Evolutionary conservation across 92 coral and sea anemone species (phyloP).

Genomic region (Actinostola sp.): DNA sequence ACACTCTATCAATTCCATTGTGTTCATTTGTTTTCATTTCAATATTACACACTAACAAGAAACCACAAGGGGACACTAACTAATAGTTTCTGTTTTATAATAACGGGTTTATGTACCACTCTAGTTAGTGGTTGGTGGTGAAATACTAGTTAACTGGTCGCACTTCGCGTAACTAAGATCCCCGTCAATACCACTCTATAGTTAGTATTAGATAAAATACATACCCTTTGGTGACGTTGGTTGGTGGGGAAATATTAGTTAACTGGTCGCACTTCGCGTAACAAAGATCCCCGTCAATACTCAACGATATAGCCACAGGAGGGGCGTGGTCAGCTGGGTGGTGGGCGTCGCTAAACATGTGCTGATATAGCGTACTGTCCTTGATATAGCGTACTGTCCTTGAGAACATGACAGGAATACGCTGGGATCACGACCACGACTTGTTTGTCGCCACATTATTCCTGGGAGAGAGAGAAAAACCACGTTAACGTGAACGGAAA

Average conservation of each 20-base stretch:
- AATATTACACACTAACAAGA: too few relatives aligned
- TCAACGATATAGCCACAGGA: conserved; percentile 83
- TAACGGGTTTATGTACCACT: too few relatives aligned
- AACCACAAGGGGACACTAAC: too few relatives aligned
- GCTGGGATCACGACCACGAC: conserved; percentile 81
- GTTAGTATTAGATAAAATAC: too few relatives aligned
- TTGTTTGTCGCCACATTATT: conserved; percentile 80
- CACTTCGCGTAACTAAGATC: conserved; percentile 88
- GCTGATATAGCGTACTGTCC: conserved; percentile 86
- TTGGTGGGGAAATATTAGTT: conserved; percentile 35
- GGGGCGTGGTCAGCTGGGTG: conserved; percentile 96
- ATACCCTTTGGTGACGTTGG: conserved; percentile 1
- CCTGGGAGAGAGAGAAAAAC: conserved; percentile 43
- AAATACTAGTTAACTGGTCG: conserved; percentile 63
- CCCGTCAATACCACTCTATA: conserved; percentile 54
- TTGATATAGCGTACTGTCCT: too few relatives aligned
- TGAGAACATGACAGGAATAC: conserved; percentile 88
- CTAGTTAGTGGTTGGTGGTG: too few relatives aligned
- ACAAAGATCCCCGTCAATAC: conserved; percentile 83
- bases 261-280: conserved; percentile 86
- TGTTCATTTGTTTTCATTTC: too few relatives aligned
- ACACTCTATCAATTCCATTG: too few relatives aligned
- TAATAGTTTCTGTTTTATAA: too few relatives aligned
- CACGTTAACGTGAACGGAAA: neutral
- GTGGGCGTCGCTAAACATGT: conserved; percentile 88